Conservation (phyloP, 2,888 invertebrate genomes). For the Epicampocera succincta region DNA sequence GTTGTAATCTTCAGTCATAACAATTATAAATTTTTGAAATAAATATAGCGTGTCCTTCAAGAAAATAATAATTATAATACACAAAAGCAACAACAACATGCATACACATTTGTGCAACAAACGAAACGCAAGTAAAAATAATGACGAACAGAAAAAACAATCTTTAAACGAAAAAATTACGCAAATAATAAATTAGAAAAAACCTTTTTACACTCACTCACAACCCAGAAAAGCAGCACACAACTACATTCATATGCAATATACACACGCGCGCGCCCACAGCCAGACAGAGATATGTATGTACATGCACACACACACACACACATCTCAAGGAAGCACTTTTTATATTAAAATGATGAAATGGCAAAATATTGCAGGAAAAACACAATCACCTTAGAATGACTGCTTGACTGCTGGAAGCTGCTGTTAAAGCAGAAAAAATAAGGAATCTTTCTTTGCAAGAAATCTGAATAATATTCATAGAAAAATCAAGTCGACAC, state of each 20-base stretch:
- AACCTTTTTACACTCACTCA: not conserved
- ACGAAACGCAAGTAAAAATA: constrained; percentile 29
- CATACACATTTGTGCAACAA: constrained; percentile 34
- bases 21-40: not conserved
- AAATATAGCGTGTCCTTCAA: not conserved
- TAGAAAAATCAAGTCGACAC: constrained; percentile 34
- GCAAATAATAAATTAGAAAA: constrained; percentile 49
- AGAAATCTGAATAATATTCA: constrained; percentile 45
- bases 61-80: not conserved
- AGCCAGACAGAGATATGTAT: no score
- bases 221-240: not conserved
- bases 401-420: constrained; percentile 64
- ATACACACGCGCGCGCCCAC: no score
- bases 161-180: constrained; percentile 11
- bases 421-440: constrained; percentile 51
- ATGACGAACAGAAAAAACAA: constrained; percentile 19
- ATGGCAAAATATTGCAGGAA: constrained; percentile 68
- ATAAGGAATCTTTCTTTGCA: constrained; percentile 2
- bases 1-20: no score
- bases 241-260: no score
- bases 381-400: constrained; percentile 69
- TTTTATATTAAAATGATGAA: constrained; percentile 67
- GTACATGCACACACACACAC: constrained; percentile 2
- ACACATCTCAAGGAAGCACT: constrained; percentile 10
- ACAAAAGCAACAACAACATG: constrained; percentile 9